A percentile compares a stretch with the other conserved stretches of the same genome.
Conservation (phyloP, 1,140 invertebrate species). For the Dendrolimus punctatus region DNA sequence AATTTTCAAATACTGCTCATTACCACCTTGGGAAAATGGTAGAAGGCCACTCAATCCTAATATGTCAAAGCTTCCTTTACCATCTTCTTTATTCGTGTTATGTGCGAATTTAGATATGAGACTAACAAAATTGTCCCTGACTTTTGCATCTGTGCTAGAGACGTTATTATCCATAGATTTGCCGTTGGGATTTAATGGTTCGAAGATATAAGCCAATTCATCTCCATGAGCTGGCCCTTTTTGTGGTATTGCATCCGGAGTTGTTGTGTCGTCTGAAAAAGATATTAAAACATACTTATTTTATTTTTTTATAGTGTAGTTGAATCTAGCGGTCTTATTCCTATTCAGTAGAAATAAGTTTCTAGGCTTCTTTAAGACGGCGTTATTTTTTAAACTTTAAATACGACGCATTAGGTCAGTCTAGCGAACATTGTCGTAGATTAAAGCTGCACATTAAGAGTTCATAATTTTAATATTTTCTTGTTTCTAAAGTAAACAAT, state of each 20-base stretch:
- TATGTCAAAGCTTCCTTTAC: constrained; percentile 18
- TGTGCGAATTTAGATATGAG: constrained; percentile 79
- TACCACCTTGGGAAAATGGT: constrained; percentile 26
- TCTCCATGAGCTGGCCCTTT: constrained; percentile 76
- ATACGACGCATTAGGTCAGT: too few species aligned
- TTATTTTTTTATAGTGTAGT: too few species aligned
- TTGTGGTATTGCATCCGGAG: constrained; percentile 20
- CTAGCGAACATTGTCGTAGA: too few species aligned
- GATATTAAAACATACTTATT: too few species aligned
- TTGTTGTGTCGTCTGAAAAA: constrained; percentile 12
- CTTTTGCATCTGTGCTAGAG: constrained; percentile 72
- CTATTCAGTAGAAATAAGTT: too few species aligned
- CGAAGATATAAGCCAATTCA: constrained; percentile 79
- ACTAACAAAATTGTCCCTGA: constrained; percentile 75
- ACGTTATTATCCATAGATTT: constrained; percentile 54
- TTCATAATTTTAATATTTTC: too few species aligned
- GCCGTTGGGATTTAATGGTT: constrained; percentile 74
- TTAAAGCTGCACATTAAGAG: too few species aligned
- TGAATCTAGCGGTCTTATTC: too few species aligned
- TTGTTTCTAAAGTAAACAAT: too few species aligned
- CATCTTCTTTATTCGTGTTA: constrained; percentile 24
- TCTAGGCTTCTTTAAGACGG: too few species aligned
- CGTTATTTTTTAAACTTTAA: too few species aligned
- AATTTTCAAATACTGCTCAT: constrained; percentile 52
- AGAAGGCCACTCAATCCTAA: constrained; percentile 23